Evolutionary conservation across 2,113 vertebrate species (phyloP).

Genomic region (Nansenia antarctica): DNA sequence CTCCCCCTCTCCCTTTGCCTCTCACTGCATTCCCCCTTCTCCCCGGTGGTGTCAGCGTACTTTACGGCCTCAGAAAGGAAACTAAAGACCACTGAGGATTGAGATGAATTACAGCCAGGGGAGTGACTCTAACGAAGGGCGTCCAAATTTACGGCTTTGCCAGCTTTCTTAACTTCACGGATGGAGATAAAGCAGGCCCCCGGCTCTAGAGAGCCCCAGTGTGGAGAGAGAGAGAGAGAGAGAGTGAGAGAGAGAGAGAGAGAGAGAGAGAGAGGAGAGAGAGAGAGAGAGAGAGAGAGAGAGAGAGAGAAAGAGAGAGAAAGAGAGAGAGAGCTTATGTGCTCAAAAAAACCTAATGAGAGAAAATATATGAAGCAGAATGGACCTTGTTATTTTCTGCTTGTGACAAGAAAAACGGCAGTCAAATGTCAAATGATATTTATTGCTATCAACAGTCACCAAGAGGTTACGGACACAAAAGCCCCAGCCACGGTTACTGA

Average conservation of each 20-base stretch:
- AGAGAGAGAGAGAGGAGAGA: not conserved
- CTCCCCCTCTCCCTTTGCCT: slow-evolving; percentile 46
- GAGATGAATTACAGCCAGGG: slow-evolving; percentile 70
- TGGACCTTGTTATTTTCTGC: slow-evolving; percentile 70
- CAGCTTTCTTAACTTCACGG: slow-evolving; percentile 69
- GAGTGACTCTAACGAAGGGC: slow-evolving; percentile 69
- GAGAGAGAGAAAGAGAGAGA: slow-evolving; percentile 50
- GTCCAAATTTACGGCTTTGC: slow-evolving; percentile 73
- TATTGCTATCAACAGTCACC: slow-evolving; percentile 72
- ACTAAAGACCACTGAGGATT: slow-evolving; percentile 72
- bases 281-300: slow-evolving; percentile 15
- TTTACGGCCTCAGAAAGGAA: slow-evolving; percentile 69
- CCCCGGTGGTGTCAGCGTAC: slow-evolving; percentile 59
- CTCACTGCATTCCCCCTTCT: slow-evolving; percentile 36
- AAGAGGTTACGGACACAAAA: slow-evolving; percentile 72
- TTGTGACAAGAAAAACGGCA: slow-evolving; percentile 70
- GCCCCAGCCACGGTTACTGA: slow-evolving; percentile 58
- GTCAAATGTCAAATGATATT: slow-evolving; percentile 69
- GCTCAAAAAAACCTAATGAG: slow-evolving; percentile 69
- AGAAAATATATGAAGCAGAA: slow-evolving; percentile 71
- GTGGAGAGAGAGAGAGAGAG: not conserved
- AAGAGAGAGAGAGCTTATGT: slow-evolving; percentile 54
- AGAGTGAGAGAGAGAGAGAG: slow-evolving; percentile 5
- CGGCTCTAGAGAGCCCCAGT: slow-evolving; percentile 47
- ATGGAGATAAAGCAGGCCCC: slow-evolving; percentile 68